Evolutionary conservation across 1,140 invertebrate genomes (phyloP).

Genomic region (Antheraea mylitta): DNA sequence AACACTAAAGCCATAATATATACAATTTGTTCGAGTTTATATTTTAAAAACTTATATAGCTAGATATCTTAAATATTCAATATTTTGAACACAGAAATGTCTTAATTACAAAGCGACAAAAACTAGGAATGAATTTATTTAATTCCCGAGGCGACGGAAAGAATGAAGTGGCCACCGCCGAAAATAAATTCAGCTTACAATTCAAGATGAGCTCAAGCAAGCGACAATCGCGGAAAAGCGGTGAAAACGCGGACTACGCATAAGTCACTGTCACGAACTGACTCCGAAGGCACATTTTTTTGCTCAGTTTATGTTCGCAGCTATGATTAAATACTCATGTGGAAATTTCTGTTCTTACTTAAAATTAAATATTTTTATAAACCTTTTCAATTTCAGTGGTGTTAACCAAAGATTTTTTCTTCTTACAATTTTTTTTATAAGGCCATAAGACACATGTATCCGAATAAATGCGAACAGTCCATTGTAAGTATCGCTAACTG

Average conservation of each 20-base stretch:
- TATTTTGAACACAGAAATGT: not conserved
- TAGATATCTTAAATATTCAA: not conserved
- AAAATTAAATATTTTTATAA: not conserved
- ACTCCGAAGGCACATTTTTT: constrained; percentile 46
- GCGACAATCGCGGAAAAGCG: constrained; percentile 53
- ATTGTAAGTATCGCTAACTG: no score
- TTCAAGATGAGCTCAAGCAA: constrained; percentile 54
- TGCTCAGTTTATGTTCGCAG: constrained; percentile 38
- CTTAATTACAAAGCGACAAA: constrained; percentile 7
- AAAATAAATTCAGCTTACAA: constrained; percentile 47
- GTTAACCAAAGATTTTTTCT: not conserved
- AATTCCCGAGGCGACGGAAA: constrained; percentile 9
- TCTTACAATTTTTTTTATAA: no score
- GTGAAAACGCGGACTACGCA: constrained; percentile 53
- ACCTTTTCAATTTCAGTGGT: not conserved
- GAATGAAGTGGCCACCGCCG: constrained; percentile 17
- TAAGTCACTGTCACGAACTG: constrained; percentile 65
- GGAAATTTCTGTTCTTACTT: not conserved
- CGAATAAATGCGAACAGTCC: no score
- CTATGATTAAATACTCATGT: constrained; percentile 39
- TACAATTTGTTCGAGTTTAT: no score
- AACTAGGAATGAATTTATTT: constrained; percentile 9
- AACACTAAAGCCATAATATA: no score
- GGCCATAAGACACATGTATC: no score
- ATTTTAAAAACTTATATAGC: no score